Evolutionary conservation across 1,140 invertebrate species (phyloP).

Genomic region (Melipona quadrifasciata): DNA sequence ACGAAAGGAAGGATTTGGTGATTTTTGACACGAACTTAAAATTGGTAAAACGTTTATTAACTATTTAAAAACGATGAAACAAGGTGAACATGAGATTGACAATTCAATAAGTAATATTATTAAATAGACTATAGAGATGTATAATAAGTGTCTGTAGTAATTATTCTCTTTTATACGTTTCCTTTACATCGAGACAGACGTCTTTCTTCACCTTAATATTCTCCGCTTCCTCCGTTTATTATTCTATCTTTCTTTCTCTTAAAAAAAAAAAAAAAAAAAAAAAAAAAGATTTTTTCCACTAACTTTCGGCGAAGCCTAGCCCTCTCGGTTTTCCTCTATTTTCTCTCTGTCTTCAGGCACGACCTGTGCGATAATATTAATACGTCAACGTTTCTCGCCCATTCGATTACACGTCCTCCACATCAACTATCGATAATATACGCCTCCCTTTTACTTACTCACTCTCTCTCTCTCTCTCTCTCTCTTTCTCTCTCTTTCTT

Average conservation of each 20-base stretch:
- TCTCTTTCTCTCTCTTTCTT: neutral
- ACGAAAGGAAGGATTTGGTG: neutral
- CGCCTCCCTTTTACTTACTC: neutral
- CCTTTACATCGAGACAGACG: conserved; percentile 74
- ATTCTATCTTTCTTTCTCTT: neutral
- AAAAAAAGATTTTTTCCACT: neutral
- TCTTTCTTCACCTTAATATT: conserved; percentile 41
- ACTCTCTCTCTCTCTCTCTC: neutral
- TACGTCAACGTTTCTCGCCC: conserved; percentile 41
- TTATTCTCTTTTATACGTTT: conserved; percentile 73
- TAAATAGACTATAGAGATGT: conserved; percentile 82
- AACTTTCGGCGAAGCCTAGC: conserved; percentile 62
- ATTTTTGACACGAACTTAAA: conserved; percentile 63
- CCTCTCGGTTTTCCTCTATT: conserved; percentile 17
- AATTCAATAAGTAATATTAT: conserved; percentile 81
- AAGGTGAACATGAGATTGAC: conserved; percentile 81
- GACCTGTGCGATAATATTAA: conserved; percentile 48
- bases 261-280: no score
- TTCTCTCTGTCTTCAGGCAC: conserved; percentile 64
- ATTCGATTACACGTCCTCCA: neutral
- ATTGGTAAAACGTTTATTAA: conserved; percentile 82
- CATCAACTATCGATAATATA: conserved; percentile 5
- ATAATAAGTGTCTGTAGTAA: conserved; percentile 78
- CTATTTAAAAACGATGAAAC: conserved; percentile 82
- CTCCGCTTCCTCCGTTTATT: neutral